Conservation (phyloP, 2,113 vertebrate genomes). For the Leptobrachium ailaonicum region DNA sequence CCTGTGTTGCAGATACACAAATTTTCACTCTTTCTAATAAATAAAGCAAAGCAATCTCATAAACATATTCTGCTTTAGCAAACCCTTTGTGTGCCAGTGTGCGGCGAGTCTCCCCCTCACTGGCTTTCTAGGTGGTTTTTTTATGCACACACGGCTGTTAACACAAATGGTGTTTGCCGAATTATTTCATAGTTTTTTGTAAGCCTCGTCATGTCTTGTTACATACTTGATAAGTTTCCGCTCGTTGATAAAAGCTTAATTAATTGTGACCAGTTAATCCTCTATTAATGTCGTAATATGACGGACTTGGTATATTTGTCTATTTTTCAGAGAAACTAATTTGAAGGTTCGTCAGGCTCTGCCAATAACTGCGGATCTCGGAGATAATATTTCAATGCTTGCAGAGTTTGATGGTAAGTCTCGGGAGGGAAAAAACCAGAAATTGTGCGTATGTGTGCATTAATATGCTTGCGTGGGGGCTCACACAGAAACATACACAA, state of each 20-base stretch:
- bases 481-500: no score
- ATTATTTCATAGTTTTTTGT: background rate
- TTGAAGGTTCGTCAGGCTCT: conserved; percentile 74
- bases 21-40: background rate
- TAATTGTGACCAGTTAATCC: background rate
- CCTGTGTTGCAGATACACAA: background rate
- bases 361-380: conserved; percentile 72
- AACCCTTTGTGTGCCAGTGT: no score
- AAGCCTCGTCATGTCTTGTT: conserved; percentile 2
- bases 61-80: no score
- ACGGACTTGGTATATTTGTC: conserved; percentile 8
- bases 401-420: conserved; percentile 75
- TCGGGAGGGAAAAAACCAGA: background rate
- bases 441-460: no score
- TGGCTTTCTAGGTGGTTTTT: no score
- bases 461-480: no score
- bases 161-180: no score
- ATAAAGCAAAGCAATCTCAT: background rate
- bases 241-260: conserved; percentile 2
- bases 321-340: conserved; percentile 71
- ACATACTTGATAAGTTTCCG: background rate
- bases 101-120: no score
- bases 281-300: conserved; percentile 12
- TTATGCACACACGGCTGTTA: no score
- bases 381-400: conserved; percentile 65